phyloP scores from a whole-genome alignment of 1,140 invertebrate genomes.

The Stenopsyche tienmushanensis region DNA sequence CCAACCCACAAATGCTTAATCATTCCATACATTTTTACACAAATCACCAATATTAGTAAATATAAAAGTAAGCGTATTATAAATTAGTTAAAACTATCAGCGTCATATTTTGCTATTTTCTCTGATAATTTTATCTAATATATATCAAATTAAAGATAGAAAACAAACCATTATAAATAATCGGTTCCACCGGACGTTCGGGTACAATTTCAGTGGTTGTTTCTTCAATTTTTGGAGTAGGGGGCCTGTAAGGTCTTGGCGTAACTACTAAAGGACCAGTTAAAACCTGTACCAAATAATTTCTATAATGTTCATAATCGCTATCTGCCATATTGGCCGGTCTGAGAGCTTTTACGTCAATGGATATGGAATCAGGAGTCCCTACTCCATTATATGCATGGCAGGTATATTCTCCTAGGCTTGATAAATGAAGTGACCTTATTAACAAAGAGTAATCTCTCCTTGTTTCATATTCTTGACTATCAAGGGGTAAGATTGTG shows the following conservation, averaged over 20 bases:
- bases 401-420: conserved; percentile 81
- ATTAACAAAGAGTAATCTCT: conserved; percentile 75
- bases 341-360: conserved; percentile 69
- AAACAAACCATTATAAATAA: conserved; percentile 34
- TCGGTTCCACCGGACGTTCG: conserved; percentile 9
- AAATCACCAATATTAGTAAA: too few relatives aligned
- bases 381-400: conserved; percentile 83
- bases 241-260: conserved; percentile 32
- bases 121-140: not conserved
- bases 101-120: too few relatives aligned
- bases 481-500: conserved; percentile 68
- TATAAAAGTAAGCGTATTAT: too few relatives aligned
- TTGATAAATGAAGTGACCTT: conserved; percentile 65
- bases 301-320: conserved; percentile 50
- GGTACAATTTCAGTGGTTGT: conserved; percentile 12
- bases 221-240: conserved; percentile 23
- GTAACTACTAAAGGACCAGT: conserved; percentile 39
- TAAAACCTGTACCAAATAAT: conserved; percentile 46
- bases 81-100: too few relatives aligned
- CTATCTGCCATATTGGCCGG: conserved; percentile 66
- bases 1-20: too few relatives aligned
- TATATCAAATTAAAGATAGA: not conserved
- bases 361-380: conserved; percentile 71
- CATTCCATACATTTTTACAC: too few relatives aligned
- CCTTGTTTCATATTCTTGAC: conserved; percentile 70